Conservation (phyloP, 2,888 invertebrate genomes). For the Phalera bucephala region DNA sequence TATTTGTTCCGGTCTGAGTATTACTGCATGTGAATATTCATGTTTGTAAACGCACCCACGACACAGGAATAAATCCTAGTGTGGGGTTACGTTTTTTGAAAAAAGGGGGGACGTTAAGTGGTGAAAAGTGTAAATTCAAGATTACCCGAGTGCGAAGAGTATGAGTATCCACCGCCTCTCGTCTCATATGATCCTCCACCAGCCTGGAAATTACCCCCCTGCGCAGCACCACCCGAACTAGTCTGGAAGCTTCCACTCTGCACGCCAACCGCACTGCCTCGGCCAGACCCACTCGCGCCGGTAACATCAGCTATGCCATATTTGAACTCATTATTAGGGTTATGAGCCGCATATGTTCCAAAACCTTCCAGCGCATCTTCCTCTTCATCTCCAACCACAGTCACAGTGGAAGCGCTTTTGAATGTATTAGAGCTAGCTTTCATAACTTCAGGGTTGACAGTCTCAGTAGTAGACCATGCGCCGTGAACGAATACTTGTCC, state of each 20-base stretch:
- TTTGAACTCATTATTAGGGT: constrained; percentile 68
- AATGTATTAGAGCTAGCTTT: constrained; percentile 67
- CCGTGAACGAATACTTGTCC: constrained; percentile 62
- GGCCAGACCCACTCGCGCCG: constrained; percentile 33
- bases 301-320: constrained; percentile 67
- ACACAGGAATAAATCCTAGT: too few species aligned
- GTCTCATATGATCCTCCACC: constrained; percentile 10
- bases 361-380: constrained; percentile 66
- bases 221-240: constrained; percentile 17
- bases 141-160: constrained; percentile 64
- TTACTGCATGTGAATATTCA: too few species aligned
- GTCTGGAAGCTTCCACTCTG: too few species aligned
- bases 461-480: constrained; percentile 74
- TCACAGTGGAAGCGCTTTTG: constrained; percentile 53
- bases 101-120: too few species aligned
- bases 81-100: too few species aligned
- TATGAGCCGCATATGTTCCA: constrained; percentile 62
- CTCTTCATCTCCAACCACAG: constrained; percentile 67
- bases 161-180: constrained; percentile 53
- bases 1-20: too few species aligned
- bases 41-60: too few species aligned
- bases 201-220: constrained; percentile 26
- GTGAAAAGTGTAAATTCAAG: too few species aligned
- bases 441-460: constrained; percentile 69
- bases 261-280: constrained; percentile 18